These are phyloP conservation scores for Ceyx margarethae DNA, from an alignment of 2,113 vertebrate species.

Conservation along the genomic window DNA sequence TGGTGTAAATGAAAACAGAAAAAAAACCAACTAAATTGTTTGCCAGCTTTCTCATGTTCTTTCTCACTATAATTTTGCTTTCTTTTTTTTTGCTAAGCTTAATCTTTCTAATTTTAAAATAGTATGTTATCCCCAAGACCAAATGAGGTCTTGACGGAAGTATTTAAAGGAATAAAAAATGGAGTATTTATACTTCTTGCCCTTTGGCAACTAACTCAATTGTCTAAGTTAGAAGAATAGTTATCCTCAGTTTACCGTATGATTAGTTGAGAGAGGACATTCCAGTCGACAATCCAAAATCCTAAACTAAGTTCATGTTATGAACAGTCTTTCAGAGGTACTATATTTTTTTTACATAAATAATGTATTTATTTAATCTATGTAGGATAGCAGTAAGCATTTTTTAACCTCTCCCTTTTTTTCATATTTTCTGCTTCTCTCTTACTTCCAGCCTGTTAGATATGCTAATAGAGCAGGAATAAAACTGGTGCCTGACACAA, in stretches of 20 bases:
- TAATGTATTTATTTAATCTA: too few relatives aligned
- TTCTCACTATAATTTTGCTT: neutral
- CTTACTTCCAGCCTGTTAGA: neutral
- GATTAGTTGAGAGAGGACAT: neutral
- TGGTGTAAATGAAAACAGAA: neutral
- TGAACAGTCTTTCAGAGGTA: neutral
- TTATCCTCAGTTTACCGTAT: neutral
- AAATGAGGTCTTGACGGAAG: neutral
- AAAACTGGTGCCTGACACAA: neutral
- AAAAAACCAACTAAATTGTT: neutral
- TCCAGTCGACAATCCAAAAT: neutral
- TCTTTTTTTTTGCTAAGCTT: neutral
- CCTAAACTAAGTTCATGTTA: neutral
- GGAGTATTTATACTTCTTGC: neutral
- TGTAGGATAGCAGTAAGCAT: neutral
- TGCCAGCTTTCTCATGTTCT: neutral
- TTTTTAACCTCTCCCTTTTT: neutral
- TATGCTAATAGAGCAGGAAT: neutral
- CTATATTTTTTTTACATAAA: neutral
- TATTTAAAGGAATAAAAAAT: neutral
- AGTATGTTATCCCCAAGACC: neutral
- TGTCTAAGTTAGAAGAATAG: neutral
- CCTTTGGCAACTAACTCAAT: neutral
- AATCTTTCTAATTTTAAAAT: neutral
- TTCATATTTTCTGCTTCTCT: neutral